Conservation (phyloP, 1,140 invertebrate genomes). For the Cherax destructor region DNA sequence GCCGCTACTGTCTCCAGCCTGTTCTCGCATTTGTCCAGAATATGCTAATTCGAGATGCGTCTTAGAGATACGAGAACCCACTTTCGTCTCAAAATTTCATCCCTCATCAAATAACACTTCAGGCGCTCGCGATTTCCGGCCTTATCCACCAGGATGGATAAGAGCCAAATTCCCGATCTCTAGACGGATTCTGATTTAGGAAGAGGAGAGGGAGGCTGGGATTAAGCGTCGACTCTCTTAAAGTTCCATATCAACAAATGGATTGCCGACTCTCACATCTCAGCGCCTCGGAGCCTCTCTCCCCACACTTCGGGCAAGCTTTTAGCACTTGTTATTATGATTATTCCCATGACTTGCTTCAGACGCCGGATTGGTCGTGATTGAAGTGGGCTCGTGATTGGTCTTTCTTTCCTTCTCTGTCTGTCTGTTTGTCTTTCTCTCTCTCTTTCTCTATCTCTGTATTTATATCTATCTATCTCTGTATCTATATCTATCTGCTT, state of each 20-base stretch:
- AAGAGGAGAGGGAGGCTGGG: slow-evolving; percentile 41
- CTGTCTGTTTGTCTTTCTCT: slow-evolving; percentile 7
- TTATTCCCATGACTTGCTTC: slow-evolving; percentile 18
- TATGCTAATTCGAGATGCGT: slow-evolving; percentile 61
- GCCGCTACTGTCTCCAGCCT: slow-evolving; percentile 44
- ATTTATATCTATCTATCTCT: too few species aligned
- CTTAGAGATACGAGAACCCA: slow-evolving; percentile 54
- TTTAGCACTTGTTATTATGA: slow-evolving; percentile 13
- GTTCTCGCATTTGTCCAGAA: slow-evolving; percentile 53
- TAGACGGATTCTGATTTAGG: slow-evolving; percentile 32
- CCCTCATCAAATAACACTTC: slow-evolving; percentile 55
- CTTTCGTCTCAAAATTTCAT: slow-evolving; percentile 64
- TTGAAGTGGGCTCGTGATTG: slow-evolving; percentile 8
- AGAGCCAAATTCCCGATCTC: slow-evolving; percentile 19
- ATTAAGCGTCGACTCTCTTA: slow-evolving; percentile 44
- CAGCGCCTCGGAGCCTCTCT: background rate
- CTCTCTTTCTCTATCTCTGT: background rate
- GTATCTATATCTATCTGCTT: too few species aligned
- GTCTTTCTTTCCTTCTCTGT: background rate
- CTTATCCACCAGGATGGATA: background rate
- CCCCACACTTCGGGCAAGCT: background rate
- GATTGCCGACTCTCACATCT: slow-evolving; percentile 29
- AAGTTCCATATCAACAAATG: slow-evolving; percentile 66
- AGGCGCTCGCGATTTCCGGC: slow-evolving; percentile 3
- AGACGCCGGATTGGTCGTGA: background rate